phyloP scores from a whole-genome alignment of 2,888 invertebrate genomes.

The Pogonocherus hispidulus region DNA sequence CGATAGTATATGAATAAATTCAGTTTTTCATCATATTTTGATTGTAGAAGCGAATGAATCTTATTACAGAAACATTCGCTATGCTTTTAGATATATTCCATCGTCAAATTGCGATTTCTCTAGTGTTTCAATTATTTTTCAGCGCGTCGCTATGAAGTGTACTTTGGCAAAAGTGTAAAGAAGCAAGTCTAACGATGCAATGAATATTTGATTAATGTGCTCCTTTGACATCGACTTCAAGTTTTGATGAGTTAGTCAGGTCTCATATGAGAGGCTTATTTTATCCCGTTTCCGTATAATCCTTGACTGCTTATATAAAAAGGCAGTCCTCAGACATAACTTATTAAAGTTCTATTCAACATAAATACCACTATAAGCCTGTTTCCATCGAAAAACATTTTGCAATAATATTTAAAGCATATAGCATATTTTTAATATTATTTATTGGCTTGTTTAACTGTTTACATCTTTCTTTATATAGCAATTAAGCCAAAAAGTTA shows the following conservation, averaged over 20 bases:
- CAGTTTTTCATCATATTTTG: no score
- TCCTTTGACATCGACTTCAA: constrained; percentile 47
- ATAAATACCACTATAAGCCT: no score
- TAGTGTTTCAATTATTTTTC: constrained; percentile 51
- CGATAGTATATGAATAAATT: no score
- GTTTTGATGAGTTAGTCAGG: constrained; percentile 43
- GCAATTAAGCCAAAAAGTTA: no score
- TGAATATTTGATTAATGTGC: constrained; percentile 52
- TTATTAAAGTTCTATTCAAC: neutral
- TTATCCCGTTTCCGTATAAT: constrained; percentile 28
- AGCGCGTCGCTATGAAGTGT: constrained; percentile 30
- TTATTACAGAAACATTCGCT: constrained; percentile 11
- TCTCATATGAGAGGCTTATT: constrained; percentile 38
- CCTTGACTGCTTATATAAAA: constrained; percentile 29
- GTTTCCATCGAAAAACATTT: neutral
- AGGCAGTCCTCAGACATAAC: neutral
- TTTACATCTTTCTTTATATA: no score
- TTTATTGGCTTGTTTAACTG: no score
- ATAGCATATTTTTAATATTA: no score
- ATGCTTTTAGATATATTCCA: constrained; percentile 17
- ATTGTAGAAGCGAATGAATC: neutral
- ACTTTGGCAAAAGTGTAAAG: constrained; percentile 40
- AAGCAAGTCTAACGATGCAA: constrained; percentile 50
- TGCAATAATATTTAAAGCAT: no score
- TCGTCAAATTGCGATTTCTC: constrained; percentile 42